Evolutionary conservation across 2,797 vertebrate species (phyloP).

Genomic region (Chrosomus eos): DNA sequence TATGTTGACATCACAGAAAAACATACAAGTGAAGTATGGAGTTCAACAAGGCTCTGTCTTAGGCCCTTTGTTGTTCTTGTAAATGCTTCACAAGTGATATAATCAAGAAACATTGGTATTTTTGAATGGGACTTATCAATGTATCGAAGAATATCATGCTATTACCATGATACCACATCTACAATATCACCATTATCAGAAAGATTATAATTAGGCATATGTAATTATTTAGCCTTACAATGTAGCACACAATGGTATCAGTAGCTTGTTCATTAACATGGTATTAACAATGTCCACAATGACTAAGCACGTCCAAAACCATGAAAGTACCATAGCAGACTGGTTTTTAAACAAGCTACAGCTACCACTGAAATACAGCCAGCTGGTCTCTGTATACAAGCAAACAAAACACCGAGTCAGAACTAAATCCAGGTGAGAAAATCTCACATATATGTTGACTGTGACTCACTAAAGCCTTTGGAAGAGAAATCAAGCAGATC

Average conservation of each 20-base stretch:
- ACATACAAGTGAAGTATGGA: neutral
- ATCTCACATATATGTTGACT: neutral
- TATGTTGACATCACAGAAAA: neutral
- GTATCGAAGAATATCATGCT: neutral
- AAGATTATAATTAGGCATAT: neutral
- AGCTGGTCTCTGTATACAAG: neutral
- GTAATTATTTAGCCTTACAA: neutral
- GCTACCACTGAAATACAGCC: neutral
- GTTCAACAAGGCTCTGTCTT: neutral
- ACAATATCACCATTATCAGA: neutral
- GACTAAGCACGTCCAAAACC: neutral
- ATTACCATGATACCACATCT: neutral
- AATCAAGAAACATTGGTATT: neutral
- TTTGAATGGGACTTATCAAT: neutral
- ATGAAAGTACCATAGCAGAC: neutral
- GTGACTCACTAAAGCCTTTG: neutral
- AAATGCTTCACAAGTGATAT: neutral
- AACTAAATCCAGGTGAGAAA: slow-evolving; percentile 22
- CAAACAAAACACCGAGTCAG: neutral
- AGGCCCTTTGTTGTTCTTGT: neutral
- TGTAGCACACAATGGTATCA: neutral
- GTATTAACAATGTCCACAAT: neutral
- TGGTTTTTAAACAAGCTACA: neutral
- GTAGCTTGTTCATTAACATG: neutral
- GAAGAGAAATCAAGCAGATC: slow-evolving; percentile 42